Evolutionary conservation across 2,797 vertebrate genomes (phyloP), one percentile per base, ranked within the genome.

Genomic region (Hypotaenidia okinawae): DNA sequence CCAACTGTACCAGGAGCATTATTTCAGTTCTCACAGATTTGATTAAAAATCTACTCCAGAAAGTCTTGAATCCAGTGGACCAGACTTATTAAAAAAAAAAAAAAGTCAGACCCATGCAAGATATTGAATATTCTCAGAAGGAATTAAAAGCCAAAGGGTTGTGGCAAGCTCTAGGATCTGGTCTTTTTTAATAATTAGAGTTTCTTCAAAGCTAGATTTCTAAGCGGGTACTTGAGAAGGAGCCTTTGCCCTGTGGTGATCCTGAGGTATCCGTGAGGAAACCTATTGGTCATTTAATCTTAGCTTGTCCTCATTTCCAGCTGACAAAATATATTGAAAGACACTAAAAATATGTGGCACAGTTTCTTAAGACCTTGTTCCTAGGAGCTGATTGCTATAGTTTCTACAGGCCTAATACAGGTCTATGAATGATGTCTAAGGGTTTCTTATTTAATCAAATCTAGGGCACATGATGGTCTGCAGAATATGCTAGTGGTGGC

Each of bases 281-380:
- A 84, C 4, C 41, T 49, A 76, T 1, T 86, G 59, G 52, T 69
- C 82, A 16, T 41, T n/a, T 82, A 84, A 81, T 95, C 69, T 81
- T 74, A 66, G 16, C 59, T 92, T 87, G 89, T 72, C 73, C 87
- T 86, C 17, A 62, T 93, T 94, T 91, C 82, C 87, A 86, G 41
- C 37, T 41, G 67, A 66, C 43, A 95, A 84, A 94, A 85, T 47
- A 7, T 28, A 80, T 78, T 89, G 69, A 63, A 92, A 72, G 43
- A 49, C 51, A 73, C 87, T 67, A 93, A 86, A 96, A 96, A 82
- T 90, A 88, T 1, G 11, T 88, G 59, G 19, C 68, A 55, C 70
- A 5, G n/a, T 63, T 90, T 93, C 54, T 83, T 81, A 90, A 78
- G 59, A 41, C 47, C 28, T 51, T 88, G 41, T 84, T 90, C 81